Evolutionary conservation across 37 sponge, comb jelly and placozoan genomes (phyloP).

Genomic region (Spongia lamella): DNA sequence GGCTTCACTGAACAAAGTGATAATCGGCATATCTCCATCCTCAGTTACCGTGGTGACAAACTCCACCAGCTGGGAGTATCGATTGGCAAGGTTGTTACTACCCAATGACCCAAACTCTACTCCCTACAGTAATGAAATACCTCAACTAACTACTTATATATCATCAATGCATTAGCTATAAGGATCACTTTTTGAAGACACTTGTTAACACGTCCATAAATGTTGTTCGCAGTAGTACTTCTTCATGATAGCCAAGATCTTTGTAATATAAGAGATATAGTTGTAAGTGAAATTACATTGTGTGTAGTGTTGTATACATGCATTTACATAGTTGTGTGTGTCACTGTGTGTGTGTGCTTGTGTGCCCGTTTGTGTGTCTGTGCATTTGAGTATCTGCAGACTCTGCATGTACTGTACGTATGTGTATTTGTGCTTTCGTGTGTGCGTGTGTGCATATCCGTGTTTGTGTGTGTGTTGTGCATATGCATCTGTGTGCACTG

Average conservation of each 20-base stretch:
- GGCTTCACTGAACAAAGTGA: slow-evolving; percentile 71
- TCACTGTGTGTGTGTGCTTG: too few relatives aligned
- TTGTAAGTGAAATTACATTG: too few relatives aligned
- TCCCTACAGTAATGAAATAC: slow-evolving; percentile 29
- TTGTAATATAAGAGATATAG: neutral
- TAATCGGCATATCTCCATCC: slow-evolving; percentile 66
- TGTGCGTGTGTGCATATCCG: too few relatives aligned
- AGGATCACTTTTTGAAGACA: slow-evolving; percentile 63
- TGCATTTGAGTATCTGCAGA: too few relatives aligned
- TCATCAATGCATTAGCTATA: neutral
- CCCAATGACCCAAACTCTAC: slow-evolving; percentile 85
- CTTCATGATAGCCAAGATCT: slow-evolving; percentile 84
- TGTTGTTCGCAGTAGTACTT: slow-evolving; percentile 70
- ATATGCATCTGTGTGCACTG: neutral
- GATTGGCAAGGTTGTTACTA: slow-evolving; percentile 71
- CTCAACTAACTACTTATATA: too few relatives aligned
- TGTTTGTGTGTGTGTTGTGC: too few relatives aligned
- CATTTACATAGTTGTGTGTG: neutral
- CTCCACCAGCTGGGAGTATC: slow-evolving; percentile 72
- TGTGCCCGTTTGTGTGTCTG: too few relatives aligned
- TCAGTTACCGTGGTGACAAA: slow-evolving; percentile 55
- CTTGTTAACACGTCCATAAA: slow-evolving; percentile 81
- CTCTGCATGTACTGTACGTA: too few relatives aligned
- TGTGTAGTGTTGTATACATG: too few relatives aligned
- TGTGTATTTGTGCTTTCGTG: too few relatives aligned